A percentile compares a stretch with the other conserved stretches of the same genome.
phyloP scores from a whole-genome alignment of 2,797 vertebrate genomes.

The Pyrocephalus nanus region DNA sequence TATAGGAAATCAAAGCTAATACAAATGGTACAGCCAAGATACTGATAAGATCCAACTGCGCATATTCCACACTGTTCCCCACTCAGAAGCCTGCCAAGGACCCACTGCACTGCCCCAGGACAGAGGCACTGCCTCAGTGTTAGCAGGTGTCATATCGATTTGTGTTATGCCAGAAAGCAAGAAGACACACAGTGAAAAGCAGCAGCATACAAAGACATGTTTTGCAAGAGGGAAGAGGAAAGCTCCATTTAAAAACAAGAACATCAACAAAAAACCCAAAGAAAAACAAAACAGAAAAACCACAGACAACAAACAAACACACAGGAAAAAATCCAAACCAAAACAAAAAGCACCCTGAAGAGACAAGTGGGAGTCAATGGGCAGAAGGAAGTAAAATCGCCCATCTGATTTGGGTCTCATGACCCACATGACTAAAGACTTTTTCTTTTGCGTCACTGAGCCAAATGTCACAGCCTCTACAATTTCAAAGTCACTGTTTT shows the following conservation, averaged over 20 bases:
- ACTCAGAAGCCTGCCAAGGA: not conserved
- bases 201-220: rapidly evolving
- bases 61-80: not conserved
- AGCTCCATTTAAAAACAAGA: not conserved
- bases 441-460: not conserved
- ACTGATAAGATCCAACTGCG: not conserved
- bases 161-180: not conserved
- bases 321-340: not conserved
- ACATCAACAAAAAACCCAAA: not conserved
- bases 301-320: not conserved
- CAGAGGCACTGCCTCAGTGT: not conserved
- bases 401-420: not conserved
- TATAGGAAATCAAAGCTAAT: not conserved
- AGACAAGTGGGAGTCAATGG: not conserved
- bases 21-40: not conserved
- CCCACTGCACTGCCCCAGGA: not conserved
- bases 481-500: not conserved
- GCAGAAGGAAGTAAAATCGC: not conserved
- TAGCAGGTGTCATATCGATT: not conserved
- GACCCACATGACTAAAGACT: not conserved
- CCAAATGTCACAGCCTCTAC: not conserved
- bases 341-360: not conserved
- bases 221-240: not conserved
- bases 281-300: not conserved
- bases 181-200: not conserved